phyloP scores from a whole-genome alignment of 2,113 vertebrate genomes.

The Oceanodroma tethys region DNA sequence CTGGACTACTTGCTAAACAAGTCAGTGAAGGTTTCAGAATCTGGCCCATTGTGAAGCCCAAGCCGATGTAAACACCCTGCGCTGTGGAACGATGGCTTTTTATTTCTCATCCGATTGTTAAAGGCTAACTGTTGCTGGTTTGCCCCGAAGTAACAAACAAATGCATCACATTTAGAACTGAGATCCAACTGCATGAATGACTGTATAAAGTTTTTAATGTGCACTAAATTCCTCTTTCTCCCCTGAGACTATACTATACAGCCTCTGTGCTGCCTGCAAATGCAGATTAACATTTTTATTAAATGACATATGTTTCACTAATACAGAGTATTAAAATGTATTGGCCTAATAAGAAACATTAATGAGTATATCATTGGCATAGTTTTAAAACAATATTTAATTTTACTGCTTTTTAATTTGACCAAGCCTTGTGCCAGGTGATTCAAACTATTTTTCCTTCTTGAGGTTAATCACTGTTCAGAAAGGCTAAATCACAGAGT shows the following conservation, averaged over 20 bases:
- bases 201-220: slow-evolving; percentile 44
- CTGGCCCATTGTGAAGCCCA: background rate
- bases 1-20: background rate
- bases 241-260: background rate
- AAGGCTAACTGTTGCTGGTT: background rate
- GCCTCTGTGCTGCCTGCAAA: slow-evolving; percentile 51
- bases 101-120: background rate
- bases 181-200: slow-evolving; percentile 27
- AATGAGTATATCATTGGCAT: background rate
- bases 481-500: background rate
- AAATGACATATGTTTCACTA: slow-evolving; percentile 49
- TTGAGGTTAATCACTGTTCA: background rate
- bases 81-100: background rate
- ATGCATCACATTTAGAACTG: background rate
- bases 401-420: slow-evolving; percentile 52
- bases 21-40: background rate
- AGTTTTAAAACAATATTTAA: slow-evolving; percentile 33
- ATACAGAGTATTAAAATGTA: background rate
- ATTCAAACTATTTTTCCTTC: slow-evolving; percentile 7
- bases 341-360: slow-evolving; percentile 39
- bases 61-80: background rate
- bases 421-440: slow-evolving; percentile 22
- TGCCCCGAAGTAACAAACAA: slow-evolving; percentile 18
- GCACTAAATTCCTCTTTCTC: slow-evolving; percentile 47
- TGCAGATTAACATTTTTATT: slow-evolving; percentile 57